Evolutionary conservation across 2,888 invertebrate species (phyloP).

Genomic region (Xylota sylvarum): DNA sequence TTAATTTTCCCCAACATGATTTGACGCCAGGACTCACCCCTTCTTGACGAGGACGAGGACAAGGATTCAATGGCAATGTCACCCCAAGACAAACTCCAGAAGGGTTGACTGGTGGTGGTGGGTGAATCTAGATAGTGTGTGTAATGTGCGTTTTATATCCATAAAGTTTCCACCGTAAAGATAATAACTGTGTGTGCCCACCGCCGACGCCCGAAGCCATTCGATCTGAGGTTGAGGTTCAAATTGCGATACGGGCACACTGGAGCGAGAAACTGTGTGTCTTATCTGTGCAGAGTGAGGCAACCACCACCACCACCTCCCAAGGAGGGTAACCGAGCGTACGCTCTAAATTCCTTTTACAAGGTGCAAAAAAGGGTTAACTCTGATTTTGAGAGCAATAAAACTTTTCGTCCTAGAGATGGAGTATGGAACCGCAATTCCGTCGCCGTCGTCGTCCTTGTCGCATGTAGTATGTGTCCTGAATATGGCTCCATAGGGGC

Average conservation of each 20-base stretch:
- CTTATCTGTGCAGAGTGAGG: slow-evolving; percentile 43
- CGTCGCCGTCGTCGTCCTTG: neutral
- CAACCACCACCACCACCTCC: neutral
- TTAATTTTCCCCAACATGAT: slow-evolving; percentile 81
- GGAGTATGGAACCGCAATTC: slow-evolving; percentile 58
- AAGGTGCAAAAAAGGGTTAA: slow-evolving; percentile 77
- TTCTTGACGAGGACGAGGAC: neutral
- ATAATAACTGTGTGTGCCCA: slow-evolving; percentile 60
- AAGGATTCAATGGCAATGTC: slow-evolving; percentile 13
- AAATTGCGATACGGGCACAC: slow-evolving; percentile 62
- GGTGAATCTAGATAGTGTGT: slow-evolving; percentile 73
- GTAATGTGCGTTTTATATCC: slow-evolving; percentile 76
- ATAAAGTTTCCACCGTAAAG: slow-evolving; percentile 70
- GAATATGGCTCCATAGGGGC: slow-evolving; percentile 71
- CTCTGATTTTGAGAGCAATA: slow-evolving; percentile 74
- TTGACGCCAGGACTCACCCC: slow-evolving; percentile 59
- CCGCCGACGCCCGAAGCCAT: slow-evolving; percentile 59
- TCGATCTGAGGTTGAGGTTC: slow-evolving; percentile 73
- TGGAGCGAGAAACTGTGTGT: slow-evolving; percentile 29
- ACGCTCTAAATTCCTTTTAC: slow-evolving; percentile 75
- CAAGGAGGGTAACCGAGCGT: slow-evolving; percentile 68
- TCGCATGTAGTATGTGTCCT: slow-evolving; percentile 33
- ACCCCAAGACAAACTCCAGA: slow-evolving; percentile 32
- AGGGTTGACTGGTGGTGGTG: slow-evolving; percentile 50
- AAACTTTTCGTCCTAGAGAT: slow-evolving; percentile 44